Percentiles rank a stretch among this genome's conserved stretches.
Evolutionary conservation across 2,797 vertebrate species (phyloP).

Genomic region (Lacerta agilis): DNA sequence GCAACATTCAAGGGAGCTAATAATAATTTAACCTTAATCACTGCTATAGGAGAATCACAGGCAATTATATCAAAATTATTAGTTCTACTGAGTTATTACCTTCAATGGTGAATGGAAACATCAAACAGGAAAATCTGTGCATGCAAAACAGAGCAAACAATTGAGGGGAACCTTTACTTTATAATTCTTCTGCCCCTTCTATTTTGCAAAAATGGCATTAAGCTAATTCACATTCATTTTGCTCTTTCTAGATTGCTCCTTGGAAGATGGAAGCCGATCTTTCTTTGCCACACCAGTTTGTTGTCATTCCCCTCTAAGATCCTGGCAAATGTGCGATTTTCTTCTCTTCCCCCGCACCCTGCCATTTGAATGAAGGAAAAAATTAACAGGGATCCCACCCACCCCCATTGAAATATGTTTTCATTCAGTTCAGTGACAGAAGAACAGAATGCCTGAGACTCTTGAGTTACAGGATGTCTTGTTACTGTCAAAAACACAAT

Average conservation of each 20-base stretch:
- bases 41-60: slow-evolving; percentile 70
- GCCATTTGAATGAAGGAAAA: slow-evolving; percentile 58
- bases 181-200: slow-evolving; percentile 48
- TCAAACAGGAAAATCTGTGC: slow-evolving; percentile 60
- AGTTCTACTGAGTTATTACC: slow-evolving; percentile 74
- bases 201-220: slow-evolving; percentile 62
- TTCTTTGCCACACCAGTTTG: slow-evolving; percentile 7
- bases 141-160: slow-evolving; percentile 66
- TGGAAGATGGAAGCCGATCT: slow-evolving; percentile 58
- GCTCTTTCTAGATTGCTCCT: slow-evolving; percentile 58
- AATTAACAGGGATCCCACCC: slow-evolving; percentile 67
- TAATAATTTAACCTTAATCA: slow-evolving; percentile 78
- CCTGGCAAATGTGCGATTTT: not conserved
- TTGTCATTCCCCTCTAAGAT: slow-evolving; percentile 22
- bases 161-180: slow-evolving; percentile 70
- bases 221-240: slow-evolving; percentile 52
- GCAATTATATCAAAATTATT: slow-evolving; percentile 77
- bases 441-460: slow-evolving; percentile 64
- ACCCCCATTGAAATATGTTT: slow-evolving; percentile 69
- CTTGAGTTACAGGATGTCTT: slow-evolving; percentile 51
- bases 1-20: slow-evolving; percentile 54
- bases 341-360: slow-evolving; percentile 7
- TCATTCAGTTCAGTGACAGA: slow-evolving; percentile 68
- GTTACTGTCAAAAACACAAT: slow-evolving; percentile 68
- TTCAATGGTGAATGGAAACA: slow-evolving; percentile 70